These are phyloP conservation scores for Dolomedes plantarius DNA, from an alignment of 2,888 invertebrate genomes.

Conservation along the genomic window DNA sequence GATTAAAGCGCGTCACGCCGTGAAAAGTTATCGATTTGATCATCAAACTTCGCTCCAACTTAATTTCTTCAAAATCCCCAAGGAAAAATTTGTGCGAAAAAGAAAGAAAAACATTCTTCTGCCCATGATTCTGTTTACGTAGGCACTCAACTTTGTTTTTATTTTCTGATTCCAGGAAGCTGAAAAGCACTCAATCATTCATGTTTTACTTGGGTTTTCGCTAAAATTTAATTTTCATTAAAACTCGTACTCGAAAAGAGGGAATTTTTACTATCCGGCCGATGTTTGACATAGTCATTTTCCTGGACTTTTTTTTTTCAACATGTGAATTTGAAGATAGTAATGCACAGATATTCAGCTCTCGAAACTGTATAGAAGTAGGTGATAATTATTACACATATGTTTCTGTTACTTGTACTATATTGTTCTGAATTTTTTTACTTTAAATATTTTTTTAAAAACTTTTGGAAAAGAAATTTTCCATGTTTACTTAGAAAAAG, in stretches of 20 bases:
- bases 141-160: neutral
- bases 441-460: too few relatives aligned
- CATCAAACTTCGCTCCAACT: neutral
- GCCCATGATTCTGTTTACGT: neutral
- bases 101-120: neutral
- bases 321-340: too few relatives aligned
- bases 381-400: too few relatives aligned
- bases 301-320: too few relatives aligned
- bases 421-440: too few relatives aligned
- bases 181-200: neutral
- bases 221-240: neutral
- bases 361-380: too few relatives aligned
- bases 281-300: too few relatives aligned
- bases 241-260: neutral
- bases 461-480: too few relatives aligned
- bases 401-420: too few relatives aligned
- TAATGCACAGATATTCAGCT: too few relatives aligned
- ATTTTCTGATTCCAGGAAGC: neutral
- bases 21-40: neutral
- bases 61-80: neutral
- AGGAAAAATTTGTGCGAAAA: neutral
- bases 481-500: too few relatives aligned
- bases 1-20: neutral
- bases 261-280: neutral
- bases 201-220: too few relatives aligned